phyloP scores from a whole-genome alignment of 2,888 invertebrate species.

The Caenorhabditis drosophilae region DNA sequence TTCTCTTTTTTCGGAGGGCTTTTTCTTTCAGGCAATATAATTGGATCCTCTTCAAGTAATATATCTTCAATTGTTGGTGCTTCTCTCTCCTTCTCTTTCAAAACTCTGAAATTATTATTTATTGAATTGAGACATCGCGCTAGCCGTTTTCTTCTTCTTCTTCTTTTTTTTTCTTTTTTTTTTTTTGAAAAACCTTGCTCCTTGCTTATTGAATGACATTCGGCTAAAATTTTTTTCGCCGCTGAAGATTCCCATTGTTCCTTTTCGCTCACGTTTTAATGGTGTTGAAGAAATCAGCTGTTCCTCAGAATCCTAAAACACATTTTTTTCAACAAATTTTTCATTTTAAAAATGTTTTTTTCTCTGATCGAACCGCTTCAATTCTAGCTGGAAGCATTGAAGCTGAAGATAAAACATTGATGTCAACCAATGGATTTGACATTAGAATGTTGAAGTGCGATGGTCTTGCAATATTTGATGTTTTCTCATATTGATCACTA shows the following conservation, averaged over 20 bases:
- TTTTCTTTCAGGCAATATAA: conserved; percentile 20
- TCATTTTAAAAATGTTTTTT: neutral
- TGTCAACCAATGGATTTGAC: conserved; percentile 56
- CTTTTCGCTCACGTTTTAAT: conserved; percentile 21
- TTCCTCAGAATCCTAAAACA: conserved; percentile 15
- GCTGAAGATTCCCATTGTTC: conserved; percentile 24
- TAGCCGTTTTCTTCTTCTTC: too few relatives aligned
- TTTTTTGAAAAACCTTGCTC: neutral
- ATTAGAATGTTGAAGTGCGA: conserved; percentile 58
- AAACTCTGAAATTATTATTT: conserved; percentile 13
- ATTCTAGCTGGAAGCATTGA: too few relatives aligned
- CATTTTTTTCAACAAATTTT: neutral
- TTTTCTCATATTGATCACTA: conserved; percentile 55
- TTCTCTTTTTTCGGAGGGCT: conserved; percentile 29
- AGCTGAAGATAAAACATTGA: conserved; percentile 39
- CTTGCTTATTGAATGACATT: conserved; percentile 63
- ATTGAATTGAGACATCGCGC: conserved; percentile 5
- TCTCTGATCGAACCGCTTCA: too few relatives aligned
- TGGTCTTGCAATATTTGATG: conserved; percentile 21
- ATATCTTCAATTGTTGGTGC: conserved; percentile 28
- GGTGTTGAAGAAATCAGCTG: conserved; percentile 41
- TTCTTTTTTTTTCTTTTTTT: too few relatives aligned
- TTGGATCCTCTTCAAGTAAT: conserved; percentile 21
- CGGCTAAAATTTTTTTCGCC: conserved; percentile 62
- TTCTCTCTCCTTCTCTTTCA: conserved; percentile 21